Conservation (phyloP, 2,797 vertebrate genomes). For the Poeciliopsis turneri region DNA sequence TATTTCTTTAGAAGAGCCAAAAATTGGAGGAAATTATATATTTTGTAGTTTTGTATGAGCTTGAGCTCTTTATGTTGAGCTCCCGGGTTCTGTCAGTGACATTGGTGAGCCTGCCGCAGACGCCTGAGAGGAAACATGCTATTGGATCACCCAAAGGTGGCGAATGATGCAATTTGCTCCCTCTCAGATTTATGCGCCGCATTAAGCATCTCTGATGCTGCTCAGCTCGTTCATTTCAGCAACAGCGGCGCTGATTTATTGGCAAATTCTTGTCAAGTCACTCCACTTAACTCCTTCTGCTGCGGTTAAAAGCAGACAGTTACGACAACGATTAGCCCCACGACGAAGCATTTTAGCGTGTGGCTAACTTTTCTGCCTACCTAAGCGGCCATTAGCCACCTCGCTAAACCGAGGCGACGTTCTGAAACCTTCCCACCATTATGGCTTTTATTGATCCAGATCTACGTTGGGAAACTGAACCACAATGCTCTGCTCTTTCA, state of each 20-base stretch:
- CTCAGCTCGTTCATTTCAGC: slow-evolving; percentile 14
- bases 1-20: background rate
- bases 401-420: background rate
- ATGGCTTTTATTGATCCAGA: background rate
- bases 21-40: background rate
- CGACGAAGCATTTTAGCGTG: slow-evolving; percentile 8
- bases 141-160: slow-evolving; percentile 7
- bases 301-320: background rate
- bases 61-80: background rate
- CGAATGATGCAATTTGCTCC: slow-evolving; percentile 36
- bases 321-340: slow-evolving; percentile 5
- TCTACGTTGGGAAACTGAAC: background rate
- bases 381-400: slow-evolving; percentile 1
- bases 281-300: slow-evolving; percentile 13
- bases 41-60: background rate
- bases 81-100: no score
- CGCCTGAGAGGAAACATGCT: background rate
- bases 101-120: background rate
- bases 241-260: slow-evolving; percentile 31
- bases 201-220: slow-evolving; percentile 19
- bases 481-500: background rate
- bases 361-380: background rate
- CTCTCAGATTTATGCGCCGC: slow-evolving; percentile 36
- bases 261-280: slow-evolving; percentile 12
- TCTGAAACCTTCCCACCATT: slow-evolving; percentile 14